Percentiles rank a stretch among this genome's conserved stretches.
These are phyloP conservation scores for Orius insidiosus DNA, from an alignment of 1,140 invertebrate genomes.

Conservation along the genomic window DNA sequence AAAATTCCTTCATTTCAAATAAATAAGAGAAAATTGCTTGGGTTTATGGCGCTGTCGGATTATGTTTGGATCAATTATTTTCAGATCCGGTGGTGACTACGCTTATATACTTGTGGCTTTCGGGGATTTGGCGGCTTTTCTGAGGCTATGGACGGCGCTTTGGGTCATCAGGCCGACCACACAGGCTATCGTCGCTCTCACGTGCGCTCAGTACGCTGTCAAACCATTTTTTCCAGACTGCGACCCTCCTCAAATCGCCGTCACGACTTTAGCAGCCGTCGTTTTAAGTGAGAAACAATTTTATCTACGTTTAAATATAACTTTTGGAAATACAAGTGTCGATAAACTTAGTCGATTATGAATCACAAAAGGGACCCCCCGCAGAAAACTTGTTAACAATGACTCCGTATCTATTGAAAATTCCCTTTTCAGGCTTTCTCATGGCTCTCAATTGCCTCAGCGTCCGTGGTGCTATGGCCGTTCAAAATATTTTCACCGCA, in stretches of 20 bases:
- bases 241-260: conserved; percentile 41
- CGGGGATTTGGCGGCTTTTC: conserved; percentile 73
- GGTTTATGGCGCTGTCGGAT: too few relatives aligned
- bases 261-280: conserved; percentile 49
- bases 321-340: too few relatives aligned
- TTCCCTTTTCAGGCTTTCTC: conserved; percentile 45
- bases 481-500: conserved; percentile 77
- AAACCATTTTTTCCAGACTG: conserved; percentile 70
- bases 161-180: conserved; percentile 65
- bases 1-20: too few relatives aligned
- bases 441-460: conserved; percentile 78
- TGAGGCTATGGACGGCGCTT: conserved; percentile 72
- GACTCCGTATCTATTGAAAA: too few relatives aligned
- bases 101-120: conserved; percentile 75
- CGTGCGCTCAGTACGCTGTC: conserved; percentile 57
- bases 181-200: conserved; percentile 65
- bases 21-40: too few relatives aligned
- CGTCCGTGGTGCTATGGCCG: conserved; percentile 73
- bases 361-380: too few relatives aligned
- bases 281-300: conserved; percentile 69
- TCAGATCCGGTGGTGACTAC: conserved; percentile 71
- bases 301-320: conserved; percentile 20
- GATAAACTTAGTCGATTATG: too few relatives aligned
- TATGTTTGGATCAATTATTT: neutral
- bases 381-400: too few relatives aligned